phyloP scores from a whole-genome alignment of 2,888 invertebrate species.

The Lepidonotus clava region DNA sequence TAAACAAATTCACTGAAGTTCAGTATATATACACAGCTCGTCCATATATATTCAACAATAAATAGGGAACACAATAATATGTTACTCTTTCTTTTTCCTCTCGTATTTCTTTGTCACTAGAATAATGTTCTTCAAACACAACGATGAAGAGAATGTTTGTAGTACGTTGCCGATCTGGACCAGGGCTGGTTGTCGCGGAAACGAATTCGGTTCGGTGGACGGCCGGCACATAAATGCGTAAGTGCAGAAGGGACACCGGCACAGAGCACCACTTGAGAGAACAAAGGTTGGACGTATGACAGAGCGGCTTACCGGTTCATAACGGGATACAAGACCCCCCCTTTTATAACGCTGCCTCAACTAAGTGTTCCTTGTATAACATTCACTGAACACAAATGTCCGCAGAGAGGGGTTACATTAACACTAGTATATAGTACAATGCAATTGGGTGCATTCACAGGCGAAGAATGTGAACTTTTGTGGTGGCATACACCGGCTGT shows the following conservation, averaged over 20 bases:
- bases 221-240: conserved; percentile 33
- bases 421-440: conserved; percentile 45
- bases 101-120: conserved; percentile 81
- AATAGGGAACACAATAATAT: conserved; percentile 59
- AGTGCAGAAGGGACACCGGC: neutral
- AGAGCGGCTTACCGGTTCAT: conserved; percentile 22
- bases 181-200: conserved; percentile 42
- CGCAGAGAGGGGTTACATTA: conserved; percentile 19
- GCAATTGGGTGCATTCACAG: conserved; percentile 46
- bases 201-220: neutral
- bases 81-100: conserved; percentile 92
- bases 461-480: conserved; percentile 35
- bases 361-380: conserved; percentile 20
- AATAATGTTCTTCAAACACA: conserved; percentile 18
- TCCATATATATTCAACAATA: conserved; percentile 59
- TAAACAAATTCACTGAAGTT: conserved; percentile 58
- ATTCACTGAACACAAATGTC: conserved; percentile 43
- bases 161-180: conserved; percentile 34
- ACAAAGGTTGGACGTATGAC: conserved; percentile 32
- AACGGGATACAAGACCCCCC: neutral
- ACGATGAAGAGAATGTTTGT: conserved; percentile 32
- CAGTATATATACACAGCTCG: conserved; percentile 59
- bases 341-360: conserved; percentile 21
- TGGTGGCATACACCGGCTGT: conserved; percentile 22
- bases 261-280: conserved; percentile 50